phyloP scores from a whole-genome alignment of 2,113 vertebrate genomes.

The Oreocharis arfaki region DNA sequence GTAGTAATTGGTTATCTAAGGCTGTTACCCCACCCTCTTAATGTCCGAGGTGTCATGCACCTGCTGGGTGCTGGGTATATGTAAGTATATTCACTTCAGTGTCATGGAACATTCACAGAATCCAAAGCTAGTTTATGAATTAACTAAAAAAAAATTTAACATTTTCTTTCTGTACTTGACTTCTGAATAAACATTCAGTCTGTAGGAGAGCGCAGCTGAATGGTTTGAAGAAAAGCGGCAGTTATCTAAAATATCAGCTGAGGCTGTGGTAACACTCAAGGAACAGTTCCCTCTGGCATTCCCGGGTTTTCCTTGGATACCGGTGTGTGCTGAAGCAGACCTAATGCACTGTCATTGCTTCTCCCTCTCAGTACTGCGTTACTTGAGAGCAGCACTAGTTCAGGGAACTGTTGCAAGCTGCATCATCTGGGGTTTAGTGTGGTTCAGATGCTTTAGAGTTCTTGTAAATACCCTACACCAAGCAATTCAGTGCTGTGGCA shows the following conservation, averaged over 20 bases:
- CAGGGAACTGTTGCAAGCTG: neutral
- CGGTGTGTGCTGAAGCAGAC: neutral
- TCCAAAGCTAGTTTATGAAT: neutral
- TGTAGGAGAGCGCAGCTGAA: neutral
- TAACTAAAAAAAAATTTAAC: neutral
- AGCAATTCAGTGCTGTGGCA: neutral
- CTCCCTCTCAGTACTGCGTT: fast-evolving
- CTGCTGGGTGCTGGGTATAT: neutral
- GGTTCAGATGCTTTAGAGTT: neutral
- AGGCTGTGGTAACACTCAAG: fast-evolving
- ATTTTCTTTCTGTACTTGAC: neutral
- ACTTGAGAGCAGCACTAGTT: neutral
- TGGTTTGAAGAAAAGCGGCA: neutral
- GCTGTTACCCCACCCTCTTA: neutral
- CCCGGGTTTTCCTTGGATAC: neutral
- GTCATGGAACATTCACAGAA: neutral
- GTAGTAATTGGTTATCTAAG: neutral
- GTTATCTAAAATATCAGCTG: neutral
- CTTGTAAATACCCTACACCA: fast-evolving
- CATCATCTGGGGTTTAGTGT: neutral
- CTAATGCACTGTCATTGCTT: neutral
- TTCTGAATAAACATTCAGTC: neutral
- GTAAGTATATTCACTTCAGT: fast-evolving
- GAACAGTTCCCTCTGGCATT: neutral
- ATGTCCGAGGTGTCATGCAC: neutral